Conservation (phyloP, 2,888 invertebrate species). For the Brenthis daphne region DNA sequence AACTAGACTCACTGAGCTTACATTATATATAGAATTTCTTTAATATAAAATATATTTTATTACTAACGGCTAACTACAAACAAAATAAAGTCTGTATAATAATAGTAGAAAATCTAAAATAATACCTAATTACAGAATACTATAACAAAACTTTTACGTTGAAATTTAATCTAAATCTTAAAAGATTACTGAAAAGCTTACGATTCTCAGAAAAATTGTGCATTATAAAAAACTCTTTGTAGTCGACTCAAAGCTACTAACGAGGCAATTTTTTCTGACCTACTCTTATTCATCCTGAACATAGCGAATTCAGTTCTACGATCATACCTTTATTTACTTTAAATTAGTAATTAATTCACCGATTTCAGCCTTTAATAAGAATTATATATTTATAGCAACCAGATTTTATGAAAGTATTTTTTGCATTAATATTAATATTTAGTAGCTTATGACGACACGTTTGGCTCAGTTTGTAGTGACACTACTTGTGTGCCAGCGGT, state of each 20-base stretch:
- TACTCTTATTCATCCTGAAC: conserved; percentile 27
- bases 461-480: too few species aligned
- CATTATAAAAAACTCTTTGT: conserved; percentile 34
- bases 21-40: too few species aligned
- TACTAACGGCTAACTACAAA: too few species aligned
- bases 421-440: too few species aligned
- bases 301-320: conserved; percentile 25
- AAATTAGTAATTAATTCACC: conserved; percentile 6
- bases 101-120: too few species aligned
- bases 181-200: conserved; percentile 17
- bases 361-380: neutral
- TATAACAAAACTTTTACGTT: neutral
- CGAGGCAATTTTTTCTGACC: conserved; percentile 36
- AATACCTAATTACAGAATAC: neutral
- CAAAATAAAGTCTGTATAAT: too few species aligned
- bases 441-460: too few species aligned
- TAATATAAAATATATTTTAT: too few species aligned
- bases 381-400: too few species aligned
- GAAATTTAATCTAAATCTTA: neutral
- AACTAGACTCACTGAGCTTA: too few species aligned
- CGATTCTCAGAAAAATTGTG: conserved; percentile 20
- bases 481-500: too few species aligned
- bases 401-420: too few species aligned
- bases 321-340: conserved; percentile 25
- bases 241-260: conserved; percentile 35